Base-by-base conservation (phyloP, 2,888 invertebrate species). In the Athetis lepigone region DNA sequence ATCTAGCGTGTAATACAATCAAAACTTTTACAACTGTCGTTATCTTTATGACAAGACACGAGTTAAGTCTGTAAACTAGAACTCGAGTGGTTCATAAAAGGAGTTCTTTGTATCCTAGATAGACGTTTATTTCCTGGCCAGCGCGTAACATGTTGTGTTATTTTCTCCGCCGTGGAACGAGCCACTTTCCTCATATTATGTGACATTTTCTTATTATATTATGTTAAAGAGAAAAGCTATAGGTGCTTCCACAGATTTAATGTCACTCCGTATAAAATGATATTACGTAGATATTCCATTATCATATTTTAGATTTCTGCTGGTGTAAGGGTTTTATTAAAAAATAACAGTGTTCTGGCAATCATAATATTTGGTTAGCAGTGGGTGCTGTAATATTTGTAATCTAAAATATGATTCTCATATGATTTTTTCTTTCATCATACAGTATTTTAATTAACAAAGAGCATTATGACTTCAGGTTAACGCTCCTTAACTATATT, bases 1-100 rank as follows among this genome's bases (percentile, higher is more conserved):
- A 62, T 65, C 46, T 43, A 23, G 37, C 56, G 37, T 43, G 50
- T 70, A 60, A 69, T 73, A 67, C 52, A 64, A 67, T 70, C 64
- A 54, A 60, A 73, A 70, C 42, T 75, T 64, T 62, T 56, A 63
- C 60, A 46, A 36, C 43, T 43, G 45, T 39, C 45, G 37, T 72
- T 62, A 67, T 62, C 50, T 66, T 75, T 75, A 69, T 61, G 61
- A 33, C 51, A 43, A 42, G 36, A 59, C 55, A 63, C 37, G 45
- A 46, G 62, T 66, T 29, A 54, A 70, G 55, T 40, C 59, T 54
- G 52, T 46, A 39, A 55, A 55, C 46, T 60, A 39, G 23, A 67
- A 36, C 54, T 68, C 40, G 47, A 64, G 43, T 57, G 50, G 54
- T 54, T 29, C 39, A 55, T 55, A 56, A 72, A 58, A 52, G 57